Evolutionary conservation across 2,797 vertebrate genomes (phyloP).

Genomic region (Mormyrops attenuatus): DNA sequence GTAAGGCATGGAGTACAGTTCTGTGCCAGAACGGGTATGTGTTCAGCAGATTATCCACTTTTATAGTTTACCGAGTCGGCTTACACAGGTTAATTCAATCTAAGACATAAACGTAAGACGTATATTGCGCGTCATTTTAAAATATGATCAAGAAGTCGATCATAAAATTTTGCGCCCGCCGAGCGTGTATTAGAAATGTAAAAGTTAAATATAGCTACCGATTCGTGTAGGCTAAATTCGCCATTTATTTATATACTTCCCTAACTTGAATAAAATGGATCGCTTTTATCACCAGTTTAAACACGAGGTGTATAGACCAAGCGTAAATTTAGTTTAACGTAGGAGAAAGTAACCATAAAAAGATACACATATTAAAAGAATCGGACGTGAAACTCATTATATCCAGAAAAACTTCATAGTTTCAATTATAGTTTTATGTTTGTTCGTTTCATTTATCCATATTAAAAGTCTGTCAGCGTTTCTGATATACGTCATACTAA

Average conservation of each 20-base stretch:
- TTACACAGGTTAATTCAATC: background rate
- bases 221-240: background rate
- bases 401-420: background rate
- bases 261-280: background rate
- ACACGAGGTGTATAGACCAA: background rate
- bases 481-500: background rate
- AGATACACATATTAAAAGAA: background rate
- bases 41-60: background rate
- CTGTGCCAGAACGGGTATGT: background rate
- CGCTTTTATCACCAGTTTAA: background rate
- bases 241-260: background rate
- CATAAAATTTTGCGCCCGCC: background rate
- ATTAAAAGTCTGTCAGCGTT: background rate
- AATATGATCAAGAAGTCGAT: background rate
- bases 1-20: background rate
- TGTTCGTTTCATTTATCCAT: background rate
- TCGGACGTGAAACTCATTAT: background rate
- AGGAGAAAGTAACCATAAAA: background rate
- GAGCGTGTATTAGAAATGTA: background rate
- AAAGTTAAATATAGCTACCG: background rate
- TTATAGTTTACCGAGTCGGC: background rate
- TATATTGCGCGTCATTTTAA: background rate
- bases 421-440: background rate
- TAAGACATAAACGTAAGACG: background rate
- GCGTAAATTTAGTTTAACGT: background rate